These are phyloP conservation scores for Melinopterus prodromus DNA, from an alignment of 2,888 invertebrate genomes.

Conservation along the genomic window DNA sequence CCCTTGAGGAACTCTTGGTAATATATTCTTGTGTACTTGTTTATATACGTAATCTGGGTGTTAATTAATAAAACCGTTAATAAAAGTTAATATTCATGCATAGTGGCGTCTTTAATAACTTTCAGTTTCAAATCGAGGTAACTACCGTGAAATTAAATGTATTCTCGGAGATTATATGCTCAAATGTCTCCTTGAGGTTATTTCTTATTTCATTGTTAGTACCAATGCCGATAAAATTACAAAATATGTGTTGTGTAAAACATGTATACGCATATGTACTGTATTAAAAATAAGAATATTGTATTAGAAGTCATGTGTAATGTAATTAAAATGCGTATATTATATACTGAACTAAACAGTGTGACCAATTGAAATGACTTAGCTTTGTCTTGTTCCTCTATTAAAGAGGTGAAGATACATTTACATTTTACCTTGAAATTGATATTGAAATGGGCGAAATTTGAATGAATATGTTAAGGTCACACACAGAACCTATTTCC, in stretches of 20 bases:
- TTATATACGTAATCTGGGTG: not conserved
- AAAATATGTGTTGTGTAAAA: no score
- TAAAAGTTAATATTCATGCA: not conserved
- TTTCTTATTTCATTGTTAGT: not conserved
- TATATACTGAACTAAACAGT: no score
- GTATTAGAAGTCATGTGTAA: no score
- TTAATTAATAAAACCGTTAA: not conserved
- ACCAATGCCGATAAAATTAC: not conserved
- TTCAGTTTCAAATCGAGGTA: not conserved
- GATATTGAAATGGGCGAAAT: no score
- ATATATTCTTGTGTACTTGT: not conserved
- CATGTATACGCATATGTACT: no score
- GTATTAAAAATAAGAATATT: no score
- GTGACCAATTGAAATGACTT: no score
- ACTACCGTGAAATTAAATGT: not conserved
- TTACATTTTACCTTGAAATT: not conserved
- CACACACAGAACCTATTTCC: no score
- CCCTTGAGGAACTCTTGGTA: not conserved
- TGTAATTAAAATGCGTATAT: no score
- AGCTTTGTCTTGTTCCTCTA: no score
- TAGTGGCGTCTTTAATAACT: not conserved
- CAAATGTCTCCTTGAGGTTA: not conserved
- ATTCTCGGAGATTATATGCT: not conserved
- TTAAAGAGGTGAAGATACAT: not conserved
- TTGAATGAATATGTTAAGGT: no score